Base-by-base conservation (phyloP, 2,888 invertebrate species). In the Pandemis cinnamomeana region DNA sequence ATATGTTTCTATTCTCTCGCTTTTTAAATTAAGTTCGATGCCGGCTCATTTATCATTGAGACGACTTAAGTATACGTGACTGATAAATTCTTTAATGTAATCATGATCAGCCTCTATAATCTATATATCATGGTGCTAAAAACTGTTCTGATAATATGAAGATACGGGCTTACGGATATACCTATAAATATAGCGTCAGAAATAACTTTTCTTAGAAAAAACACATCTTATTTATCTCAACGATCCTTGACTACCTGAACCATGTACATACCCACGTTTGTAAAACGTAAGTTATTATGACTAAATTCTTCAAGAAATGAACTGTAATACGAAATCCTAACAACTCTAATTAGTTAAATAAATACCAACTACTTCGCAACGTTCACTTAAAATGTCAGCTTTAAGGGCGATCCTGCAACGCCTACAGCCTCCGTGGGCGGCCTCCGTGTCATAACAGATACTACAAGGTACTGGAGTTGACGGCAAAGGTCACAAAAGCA, bases 41-140 rank as follows among this genome's bases (percentile, higher is more conserved):
- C n/a, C 58, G 44, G 42, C 58, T 48, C 66, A 74, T 74, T 74
- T 74, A 67, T 74, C 70, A 66, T 42, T 60, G 48, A 8, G 44
- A 15, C 55, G 69, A 70, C 66, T 71, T 74, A 74, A 53, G 13
- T 53, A 71, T 74, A 74, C 74, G 74, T 74, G 74, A 74, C 70
- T 74, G 74, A 74, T 74, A 74, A 67, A 61, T 67, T 62, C 61
- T 70, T 67, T 36, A 36, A 36, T 36, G n/a, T 42, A 42, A 69
- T 69, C 69, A 46, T 20, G n/a, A 69, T 72, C 15, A 8, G 13
- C 70, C 10, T 63, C 27, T 73, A 66, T 51, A 41, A 53, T 67
- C 55, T 42, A 55, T 68, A 58, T 68, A 44, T 44, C 36, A 5
- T 42, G 6, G 20, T 48, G 61, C 58, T 58, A 58, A 58, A 58